Percentiles rank a stretch among this genome's conserved stretches.
These are phyloP conservation scores for Thera obeliscata DNA, from an alignment of 2,888 invertebrate genomes.

Conservation along the genomic window DNA sequence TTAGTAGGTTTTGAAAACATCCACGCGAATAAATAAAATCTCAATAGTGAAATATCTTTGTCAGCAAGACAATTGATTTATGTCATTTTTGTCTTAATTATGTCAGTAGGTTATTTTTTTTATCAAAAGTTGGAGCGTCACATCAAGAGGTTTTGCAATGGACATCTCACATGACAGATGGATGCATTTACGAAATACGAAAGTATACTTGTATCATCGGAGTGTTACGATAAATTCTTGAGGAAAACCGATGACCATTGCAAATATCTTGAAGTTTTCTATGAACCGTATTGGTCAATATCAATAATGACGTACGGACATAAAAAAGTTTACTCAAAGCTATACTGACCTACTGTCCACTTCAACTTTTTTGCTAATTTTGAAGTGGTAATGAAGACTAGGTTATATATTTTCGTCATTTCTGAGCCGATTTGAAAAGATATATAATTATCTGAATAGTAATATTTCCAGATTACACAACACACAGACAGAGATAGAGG, in stretches of 20 bases:
- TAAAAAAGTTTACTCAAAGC: background rate
- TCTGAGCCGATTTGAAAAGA: too few relatives aligned
- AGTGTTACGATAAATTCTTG: conserved; percentile 5
- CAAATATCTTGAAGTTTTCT: conserved; percentile 18
- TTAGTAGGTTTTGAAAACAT: too few relatives aligned
- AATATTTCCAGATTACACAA: too few relatives aligned
- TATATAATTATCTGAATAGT: too few relatives aligned
- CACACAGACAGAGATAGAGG: too few relatives aligned
- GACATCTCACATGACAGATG: conserved; percentile 15
- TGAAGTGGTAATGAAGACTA: too few relatives aligned
- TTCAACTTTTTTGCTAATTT: too few relatives aligned
- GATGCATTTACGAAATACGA: conserved; percentile 8
- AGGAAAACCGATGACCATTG: conserved; percentile 13
- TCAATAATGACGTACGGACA: background rate
- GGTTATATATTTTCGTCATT: too few relatives aligned
- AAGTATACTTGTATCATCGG: conserved; percentile 17
- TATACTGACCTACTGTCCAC: too few relatives aligned
- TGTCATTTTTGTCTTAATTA: background rate
- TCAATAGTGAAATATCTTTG: too few relatives aligned
- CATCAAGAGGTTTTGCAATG: conserved; percentile 4
- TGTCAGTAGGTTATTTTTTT: background rate
- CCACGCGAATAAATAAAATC: too few relatives aligned
- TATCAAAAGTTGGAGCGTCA: background rate
- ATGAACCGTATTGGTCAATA: conserved; percentile 7
- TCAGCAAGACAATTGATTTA: too few relatives aligned